Conservation (phyloP, 2,113 vertebrate genomes). For the Erythrocercus mccallii region DNA sequence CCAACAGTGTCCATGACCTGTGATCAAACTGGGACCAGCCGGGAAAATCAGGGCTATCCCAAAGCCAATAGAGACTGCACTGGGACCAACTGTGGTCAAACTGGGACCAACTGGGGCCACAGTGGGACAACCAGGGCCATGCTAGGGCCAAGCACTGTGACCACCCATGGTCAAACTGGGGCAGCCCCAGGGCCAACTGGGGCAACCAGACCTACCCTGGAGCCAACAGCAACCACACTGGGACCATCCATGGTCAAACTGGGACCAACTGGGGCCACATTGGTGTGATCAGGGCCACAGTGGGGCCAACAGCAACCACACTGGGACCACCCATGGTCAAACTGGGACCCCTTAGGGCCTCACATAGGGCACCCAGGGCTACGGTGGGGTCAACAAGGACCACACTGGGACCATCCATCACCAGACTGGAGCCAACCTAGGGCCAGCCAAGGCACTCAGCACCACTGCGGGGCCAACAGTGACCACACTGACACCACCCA, state of each 20-base stretch:
- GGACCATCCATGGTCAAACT: too few relatives aligned
- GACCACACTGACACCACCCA: background rate
- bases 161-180: background rate
- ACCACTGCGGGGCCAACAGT: background rate
- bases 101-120: too few relatives aligned
- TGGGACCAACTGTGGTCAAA: background rate
- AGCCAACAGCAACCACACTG: too few relatives aligned
- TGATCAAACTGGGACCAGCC: background rate
- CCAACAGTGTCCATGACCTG: too few relatives aligned
- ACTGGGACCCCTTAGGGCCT: background rate
- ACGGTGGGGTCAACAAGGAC: background rate
- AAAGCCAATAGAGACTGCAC: accelerated
- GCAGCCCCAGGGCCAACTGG: too few relatives aligned
- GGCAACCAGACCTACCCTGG: too few relatives aligned
- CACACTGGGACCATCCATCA: background rate
- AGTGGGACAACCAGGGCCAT: background rate
- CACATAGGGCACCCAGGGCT: background rate
- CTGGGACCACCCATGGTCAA: background rate
- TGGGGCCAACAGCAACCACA: too few relatives aligned
- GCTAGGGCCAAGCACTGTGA: background rate
- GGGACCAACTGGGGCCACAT: background rate
- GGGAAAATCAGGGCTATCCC: background rate
- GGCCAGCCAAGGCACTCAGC: too few relatives aligned
- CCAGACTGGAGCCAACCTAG: background rate
- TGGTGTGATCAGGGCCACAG: too few relatives aligned